A percentile compares a stretch with the other conserved stretches of the same genome.
phyloP scores from a whole-genome alignment of 2,113 vertebrate genomes.

The Bos indicus region DNA sequence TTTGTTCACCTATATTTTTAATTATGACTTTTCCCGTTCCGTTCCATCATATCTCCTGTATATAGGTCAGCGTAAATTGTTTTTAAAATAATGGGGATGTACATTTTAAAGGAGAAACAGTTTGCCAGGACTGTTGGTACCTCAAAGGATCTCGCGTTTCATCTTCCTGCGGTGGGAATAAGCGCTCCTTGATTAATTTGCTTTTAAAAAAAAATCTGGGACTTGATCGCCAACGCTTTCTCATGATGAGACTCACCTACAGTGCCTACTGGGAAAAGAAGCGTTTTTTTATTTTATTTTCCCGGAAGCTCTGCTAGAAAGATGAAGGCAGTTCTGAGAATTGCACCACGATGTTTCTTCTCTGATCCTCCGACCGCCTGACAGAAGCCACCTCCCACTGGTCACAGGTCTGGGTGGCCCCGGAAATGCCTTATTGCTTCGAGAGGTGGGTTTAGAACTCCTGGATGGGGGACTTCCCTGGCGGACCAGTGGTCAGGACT shows the following conservation, averaged over 20 bases:
- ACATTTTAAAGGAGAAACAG: neutral
- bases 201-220: neutral
- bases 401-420: fast-evolving
- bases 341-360: fast-evolving
- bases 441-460: fast-evolving
- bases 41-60: fast-evolving
- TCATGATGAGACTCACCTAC: neutral
- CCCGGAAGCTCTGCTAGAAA: neutral
- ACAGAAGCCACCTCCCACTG: neutral
- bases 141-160: neutral
- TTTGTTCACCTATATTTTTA: neutral
- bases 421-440: fast-evolving
- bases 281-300: neutral
- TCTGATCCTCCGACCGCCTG: fast-evolving
- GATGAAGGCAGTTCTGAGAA: neutral
- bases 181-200: neutral
- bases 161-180: neutral
- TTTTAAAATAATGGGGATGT: neutral
- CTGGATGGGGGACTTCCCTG: neutral
- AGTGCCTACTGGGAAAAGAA: neutral
- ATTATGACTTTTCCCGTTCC: fast-evolving
- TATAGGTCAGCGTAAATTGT: neutral
- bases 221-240: fast-evolving
- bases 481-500: neutral
- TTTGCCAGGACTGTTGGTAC: neutral